Evolutionary conservation across 2,888 invertebrate genomes (phyloP), one percentile per base, ranked within the genome.

Genomic region (Deroplatys truncata): DNA sequence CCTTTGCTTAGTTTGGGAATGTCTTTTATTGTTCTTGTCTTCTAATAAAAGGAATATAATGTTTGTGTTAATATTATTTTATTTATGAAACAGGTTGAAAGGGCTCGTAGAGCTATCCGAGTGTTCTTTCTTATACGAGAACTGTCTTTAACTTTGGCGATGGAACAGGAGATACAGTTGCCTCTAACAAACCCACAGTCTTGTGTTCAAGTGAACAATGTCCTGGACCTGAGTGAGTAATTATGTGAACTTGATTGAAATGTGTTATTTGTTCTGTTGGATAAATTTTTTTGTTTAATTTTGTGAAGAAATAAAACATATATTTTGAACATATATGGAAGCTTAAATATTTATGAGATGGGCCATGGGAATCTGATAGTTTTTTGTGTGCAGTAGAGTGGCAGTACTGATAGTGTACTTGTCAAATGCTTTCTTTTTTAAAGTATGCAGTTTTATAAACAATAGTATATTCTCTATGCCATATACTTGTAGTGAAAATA

Each of bases 141-240:
- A 92, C 94, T 98, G 89, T 97, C 97, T 89, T 94, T 98, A 91
- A 96, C 96, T 86, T 94, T 99, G 90, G 83, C 87, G 49, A 96
- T 96, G 88, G 98, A 98, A 93, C 93, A 95, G 15, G 99, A 99
- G 93, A 96, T 95, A 0, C 97, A 98, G 92, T 94, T 99, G 92
- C 99, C 99, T 0, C 94, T 99, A 87, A 98, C 98, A 2, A 98
- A 98, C 93, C 96, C 97, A 1, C 96, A 96, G 91, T 97, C 97
- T 91, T 97, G 98, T 92, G 98, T 99, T 88, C 98, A 98, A 94
- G 96, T 98, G 91, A 98, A 98, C 91, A 98, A 99, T 93, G 98
- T 98, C 90, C 95, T 99, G 92, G 99, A 99, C 94, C 95, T 99
- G 92, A 99, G 99, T 99, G 95, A 95, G 95, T 94, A 87, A 89